Evolutionary conservation across 2,888 invertebrate genomes (phyloP).

Genomic region (Tholera decimalis): DNA sequence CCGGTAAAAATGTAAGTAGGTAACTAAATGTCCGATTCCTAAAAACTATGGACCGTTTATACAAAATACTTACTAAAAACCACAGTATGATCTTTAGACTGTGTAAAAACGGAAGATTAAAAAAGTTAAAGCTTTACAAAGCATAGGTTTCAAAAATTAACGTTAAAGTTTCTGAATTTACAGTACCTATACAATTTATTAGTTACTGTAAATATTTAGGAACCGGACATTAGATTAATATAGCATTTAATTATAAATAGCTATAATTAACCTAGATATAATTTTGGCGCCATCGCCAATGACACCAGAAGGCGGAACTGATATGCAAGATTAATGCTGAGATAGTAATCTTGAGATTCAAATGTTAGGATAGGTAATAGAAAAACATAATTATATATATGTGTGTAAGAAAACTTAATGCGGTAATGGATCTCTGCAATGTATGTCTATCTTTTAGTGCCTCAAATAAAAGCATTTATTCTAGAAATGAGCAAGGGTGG

Average conservation of each 20-base stretch:
- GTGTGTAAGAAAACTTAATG: too few species aligned
- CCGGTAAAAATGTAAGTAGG: slow-evolving; percentile 10
- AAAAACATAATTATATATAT: too few species aligned
- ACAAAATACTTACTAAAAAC: background rate
- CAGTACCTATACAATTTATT: background rate
- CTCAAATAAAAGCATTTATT: background rate
- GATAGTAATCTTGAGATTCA: background rate
- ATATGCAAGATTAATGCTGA: slow-evolving; percentile 9
- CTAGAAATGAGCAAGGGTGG: background rate
- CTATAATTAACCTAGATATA: background rate
- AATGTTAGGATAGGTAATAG: background rate
- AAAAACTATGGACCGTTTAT: background rate
- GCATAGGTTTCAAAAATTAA: slow-evolving; percentile 1
- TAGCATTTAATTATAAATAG: slow-evolving; percentile 1
- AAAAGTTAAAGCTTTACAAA: slow-evolving; percentile 5
- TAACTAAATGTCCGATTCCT: slow-evolving; percentile 6
- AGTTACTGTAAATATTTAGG: background rate
- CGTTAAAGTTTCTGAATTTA: too few species aligned
- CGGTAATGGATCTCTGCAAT: too few species aligned
- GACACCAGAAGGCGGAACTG: slow-evolving; percentile 30
- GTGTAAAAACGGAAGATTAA: too few species aligned
- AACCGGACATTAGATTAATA: background rate
- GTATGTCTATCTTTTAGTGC: background rate
- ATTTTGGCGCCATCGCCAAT: slow-evolving; percentile 14
- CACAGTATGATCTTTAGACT: too few species aligned